Evolutionary conservation across 2,797 vertebrate species (phyloP), one percentile per base, ranked within the genome.

Genomic region (Ataeniobius toweri): DNA sequence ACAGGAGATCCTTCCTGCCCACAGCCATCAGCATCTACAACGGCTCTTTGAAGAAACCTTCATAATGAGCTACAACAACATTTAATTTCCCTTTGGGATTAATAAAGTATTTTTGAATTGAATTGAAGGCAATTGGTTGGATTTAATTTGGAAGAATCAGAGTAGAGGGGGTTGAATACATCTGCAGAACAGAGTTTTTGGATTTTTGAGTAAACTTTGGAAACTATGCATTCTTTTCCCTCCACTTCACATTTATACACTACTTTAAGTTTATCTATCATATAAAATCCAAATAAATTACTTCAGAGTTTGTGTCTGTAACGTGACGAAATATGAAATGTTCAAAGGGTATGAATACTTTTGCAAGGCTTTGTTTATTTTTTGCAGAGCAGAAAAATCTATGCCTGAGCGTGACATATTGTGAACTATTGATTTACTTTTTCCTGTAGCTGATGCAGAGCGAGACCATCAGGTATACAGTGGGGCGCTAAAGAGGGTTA

Each of bases 401-500:
- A 48, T 5, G 24, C 67, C 74, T 71, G 63, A 67, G 56, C 69
- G 77, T 82, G 79, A 83, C 82, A 80, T 65, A 82, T 89, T 71
- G 69, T 2, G 6, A 14, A 55, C 5, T 92, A 93, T 92, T 86
- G 92, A 94, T 93, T 84, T 81, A 56, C 75, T 83, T 81, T 83
- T 85, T 83, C 77, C 61, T 76, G 77, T 22, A n/a, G 82, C 77
- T 86, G 82, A 89, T 80, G 81, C 80, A 86, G 68, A 85, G 75
- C 79, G 81, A 74, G 82, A 82, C 81, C 80, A 88, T 73, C 85
- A 84, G 87, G 82, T 78, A 89, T 89, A 89, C 83, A 75, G 80
- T 93, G 78, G 83, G 91, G 89, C 93, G 94, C 90, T 94, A 92
- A 92, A 87, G 95, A 95, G 95, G 95, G 97, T 97, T 97, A 97